A percentile compares a stretch with the other conserved stretches of the same genome.
phyloP scores from a whole-genome alignment of 1,140 invertebrate genomes.

The Cydia splendana region DNA sequence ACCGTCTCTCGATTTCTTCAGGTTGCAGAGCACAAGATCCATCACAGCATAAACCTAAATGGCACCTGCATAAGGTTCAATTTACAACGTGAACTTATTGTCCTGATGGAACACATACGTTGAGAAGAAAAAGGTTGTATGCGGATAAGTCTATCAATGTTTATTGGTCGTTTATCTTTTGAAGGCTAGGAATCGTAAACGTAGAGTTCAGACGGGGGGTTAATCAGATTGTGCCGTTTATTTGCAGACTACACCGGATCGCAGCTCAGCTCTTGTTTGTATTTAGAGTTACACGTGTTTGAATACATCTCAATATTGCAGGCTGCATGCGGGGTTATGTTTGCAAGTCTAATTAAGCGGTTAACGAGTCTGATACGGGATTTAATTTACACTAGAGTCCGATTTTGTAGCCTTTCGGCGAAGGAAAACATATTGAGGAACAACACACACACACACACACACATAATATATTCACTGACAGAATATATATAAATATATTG shows the following conservation, averaged over 20 bases:
- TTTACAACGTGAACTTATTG: background rate
- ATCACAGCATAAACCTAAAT: background rate
- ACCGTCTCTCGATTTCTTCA: background rate
- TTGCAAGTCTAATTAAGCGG: constrained; percentile 5
- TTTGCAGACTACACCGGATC: constrained; percentile 30
- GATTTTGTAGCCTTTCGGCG: background rate
- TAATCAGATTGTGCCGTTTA: constrained; percentile 25
- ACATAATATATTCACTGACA: too few species aligned
- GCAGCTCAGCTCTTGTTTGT: constrained; percentile 23
- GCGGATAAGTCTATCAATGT: background rate
- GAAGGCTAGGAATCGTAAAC: background rate
- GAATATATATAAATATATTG: too few species aligned
- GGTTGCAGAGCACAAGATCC: background rate
- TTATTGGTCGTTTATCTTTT: background rate
- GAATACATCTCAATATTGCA: constrained; percentile 31
- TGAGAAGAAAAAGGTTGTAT: background rate
- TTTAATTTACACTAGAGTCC: background rate
- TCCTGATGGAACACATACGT: background rate
- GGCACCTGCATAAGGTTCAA: background rate
- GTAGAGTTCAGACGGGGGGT: constrained; percentile 13
- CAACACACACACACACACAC: too few species aligned
- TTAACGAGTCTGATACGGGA: background rate
- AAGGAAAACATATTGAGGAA: background rate
- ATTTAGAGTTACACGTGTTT: constrained; percentile 29
- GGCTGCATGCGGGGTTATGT: constrained; percentile 7